Conservation (phyloP, 1,140 invertebrate genomes). For the Carposina sasakii region DNA sequence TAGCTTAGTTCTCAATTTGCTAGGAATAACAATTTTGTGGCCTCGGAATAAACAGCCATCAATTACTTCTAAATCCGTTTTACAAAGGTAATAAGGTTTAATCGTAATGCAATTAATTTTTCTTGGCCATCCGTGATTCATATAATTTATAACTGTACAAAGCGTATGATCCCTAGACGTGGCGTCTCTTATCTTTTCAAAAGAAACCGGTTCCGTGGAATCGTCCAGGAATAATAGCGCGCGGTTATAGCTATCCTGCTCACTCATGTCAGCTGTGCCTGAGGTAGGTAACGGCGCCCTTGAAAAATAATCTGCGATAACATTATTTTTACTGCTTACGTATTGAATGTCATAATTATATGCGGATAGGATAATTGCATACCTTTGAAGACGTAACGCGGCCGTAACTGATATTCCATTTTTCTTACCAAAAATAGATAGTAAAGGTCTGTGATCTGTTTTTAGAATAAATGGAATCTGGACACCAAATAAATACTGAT, state of each 20-base stretch:
- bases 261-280: neutral
- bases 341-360: constrained; percentile 30
- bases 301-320: constrained; percentile 27
- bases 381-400: constrained; percentile 23
- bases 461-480: constrained; percentile 23
- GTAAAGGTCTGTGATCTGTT: constrained; percentile 22
- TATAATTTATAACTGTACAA: constrained; percentile 4
- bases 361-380: constrained; percentile 28
- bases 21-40: constrained; percentile 18
- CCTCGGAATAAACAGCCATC: constrained; percentile 14
- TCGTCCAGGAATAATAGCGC: neutral
- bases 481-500: constrained; percentile 51
- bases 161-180: neutral
- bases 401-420: constrained; percentile 19
- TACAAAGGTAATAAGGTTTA: constrained; percentile 1
- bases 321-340: constrained; percentile 18
- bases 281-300: constrained; percentile 11
- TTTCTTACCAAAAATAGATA: constrained; percentile 21
- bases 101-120: neutral
- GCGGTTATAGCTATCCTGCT: neutral
- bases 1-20: constrained; percentile 13
- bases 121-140: constrained; percentile 5
- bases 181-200: neutral
- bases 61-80: neutral
- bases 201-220: neutral